phyloP scores from a whole-genome alignment of 2,797 vertebrate genomes.

The Acrocephalus scirpaceus region DNA sequence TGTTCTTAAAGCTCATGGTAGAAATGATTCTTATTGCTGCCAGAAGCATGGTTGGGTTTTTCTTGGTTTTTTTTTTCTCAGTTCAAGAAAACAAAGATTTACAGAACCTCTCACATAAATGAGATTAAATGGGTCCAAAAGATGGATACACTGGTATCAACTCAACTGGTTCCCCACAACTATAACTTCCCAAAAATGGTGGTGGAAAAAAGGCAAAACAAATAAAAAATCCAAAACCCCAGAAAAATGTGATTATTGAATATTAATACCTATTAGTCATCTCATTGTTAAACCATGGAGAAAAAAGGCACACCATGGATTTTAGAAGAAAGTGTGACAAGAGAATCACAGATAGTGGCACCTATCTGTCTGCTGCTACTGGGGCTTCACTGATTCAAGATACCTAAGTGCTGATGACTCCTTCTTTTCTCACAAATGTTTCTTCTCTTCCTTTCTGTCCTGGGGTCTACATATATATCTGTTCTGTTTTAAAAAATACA shows the following conservation, averaged over 20 bases:
- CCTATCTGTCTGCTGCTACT: not conserved
- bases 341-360: not conserved
- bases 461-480: not conserved
- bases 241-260: not conserved
- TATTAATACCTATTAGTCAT: not conserved
- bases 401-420: not conserved
- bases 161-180: not conserved
- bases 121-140: not conserved
- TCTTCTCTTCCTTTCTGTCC: not conserved
- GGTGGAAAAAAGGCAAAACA: not conserved
- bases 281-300: not conserved
- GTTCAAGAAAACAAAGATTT: constrained; percentile 31
- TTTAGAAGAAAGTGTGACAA: not conserved
- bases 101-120: constrained; percentile 1
- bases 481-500: not conserved
- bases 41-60: not conserved
- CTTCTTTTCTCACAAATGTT: not conserved
- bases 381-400: not conserved
- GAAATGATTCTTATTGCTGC: constrained; percentile 18
- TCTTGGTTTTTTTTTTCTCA: not conserved
- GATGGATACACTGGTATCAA: not conserved
- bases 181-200: not conserved
- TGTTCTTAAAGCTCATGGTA: not conserved
- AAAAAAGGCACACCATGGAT: not conserved
- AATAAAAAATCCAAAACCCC: not conserved